These are phyloP conservation scores for Halictus quadricinctus DNA, from an alignment of 2,888 invertebrate genomes.

Conservation along the genomic window DNA sequence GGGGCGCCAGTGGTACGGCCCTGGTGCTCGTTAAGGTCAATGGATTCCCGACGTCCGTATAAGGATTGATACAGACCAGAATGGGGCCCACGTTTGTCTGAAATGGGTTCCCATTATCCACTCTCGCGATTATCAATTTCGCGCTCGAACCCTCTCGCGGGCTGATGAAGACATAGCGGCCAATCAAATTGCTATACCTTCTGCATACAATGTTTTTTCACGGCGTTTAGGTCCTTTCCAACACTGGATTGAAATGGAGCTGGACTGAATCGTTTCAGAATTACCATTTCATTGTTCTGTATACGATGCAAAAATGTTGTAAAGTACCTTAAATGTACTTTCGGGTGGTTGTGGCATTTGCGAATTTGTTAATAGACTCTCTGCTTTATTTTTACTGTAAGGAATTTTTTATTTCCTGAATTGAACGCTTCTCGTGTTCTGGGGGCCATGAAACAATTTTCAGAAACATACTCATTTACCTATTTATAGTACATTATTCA, in stretches of 20 bases:
- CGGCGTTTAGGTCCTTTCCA: neutral
- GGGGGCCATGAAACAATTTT: too few relatives aligned
- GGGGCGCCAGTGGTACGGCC: slow-evolving; percentile 89
- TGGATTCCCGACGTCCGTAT: slow-evolving; percentile 93
- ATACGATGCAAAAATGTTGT: neutral
- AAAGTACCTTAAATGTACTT: too few relatives aligned
- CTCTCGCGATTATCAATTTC: slow-evolving; percentile 19
- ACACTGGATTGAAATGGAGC: neutral
- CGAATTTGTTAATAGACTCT: too few relatives aligned
- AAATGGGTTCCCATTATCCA: slow-evolving; percentile 72
- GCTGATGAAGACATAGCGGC: neutral
- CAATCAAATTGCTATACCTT: neutral
- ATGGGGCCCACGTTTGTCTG: slow-evolving; percentile 97
- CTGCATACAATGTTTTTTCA: neutral
- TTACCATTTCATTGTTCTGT: neutral
- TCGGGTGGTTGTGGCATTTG: too few relatives aligned
- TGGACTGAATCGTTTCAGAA: neutral
- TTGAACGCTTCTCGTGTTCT: too few relatives aligned
- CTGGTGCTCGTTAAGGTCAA: slow-evolving; percentile 92
- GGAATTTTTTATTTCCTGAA: too few relatives aligned
- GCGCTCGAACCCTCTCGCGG: neutral
- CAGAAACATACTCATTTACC: too few relatives aligned
- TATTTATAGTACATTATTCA: too few relatives aligned
- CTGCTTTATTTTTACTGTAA: too few relatives aligned
- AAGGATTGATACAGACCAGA: slow-evolving; percentile 94